These are phyloP conservation scores for Boleophthalmus pectinirostris DNA, from an alignment of 2,113 vertebrate species.

Conservation along the genomic window DNA sequence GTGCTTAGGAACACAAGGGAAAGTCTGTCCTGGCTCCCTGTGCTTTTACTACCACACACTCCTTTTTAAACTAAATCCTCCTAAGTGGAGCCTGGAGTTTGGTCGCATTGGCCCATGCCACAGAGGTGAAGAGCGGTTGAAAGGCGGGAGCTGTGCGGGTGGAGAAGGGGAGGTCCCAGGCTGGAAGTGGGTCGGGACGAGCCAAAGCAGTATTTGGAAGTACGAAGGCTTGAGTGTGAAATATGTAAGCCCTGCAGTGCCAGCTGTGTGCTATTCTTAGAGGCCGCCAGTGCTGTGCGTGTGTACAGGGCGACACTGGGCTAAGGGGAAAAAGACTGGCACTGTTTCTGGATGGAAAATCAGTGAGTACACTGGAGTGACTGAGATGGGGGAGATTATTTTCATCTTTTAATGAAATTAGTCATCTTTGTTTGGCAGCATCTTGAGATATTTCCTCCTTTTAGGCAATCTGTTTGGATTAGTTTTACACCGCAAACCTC, in stretches of 20 bases:
- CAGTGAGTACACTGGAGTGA: slow-evolving; percentile 28
- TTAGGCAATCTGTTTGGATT: slow-evolving; percentile 11
- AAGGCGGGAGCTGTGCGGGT: slow-evolving; percentile 28
- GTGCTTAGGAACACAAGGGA: too few relatives aligned
- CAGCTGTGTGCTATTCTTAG: slow-evolving; percentile 82
- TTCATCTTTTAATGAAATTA: slow-evolving; percentile 8
- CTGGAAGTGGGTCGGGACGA: slow-evolving; percentile 59
- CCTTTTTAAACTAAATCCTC: slow-evolving; percentile 3
- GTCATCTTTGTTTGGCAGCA: slow-evolving; percentile 4
- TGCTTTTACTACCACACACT: slow-evolving; percentile 38
- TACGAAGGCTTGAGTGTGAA: slow-evolving; percentile 72
- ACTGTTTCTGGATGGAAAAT: slow-evolving; percentile 12
- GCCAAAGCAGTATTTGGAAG: slow-evolving; percentile 68
- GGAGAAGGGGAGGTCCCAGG: slow-evolving; percentile 40
- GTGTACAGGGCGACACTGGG: slow-evolving; percentile 63
- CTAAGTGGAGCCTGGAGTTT: slow-evolving; percentile 44
- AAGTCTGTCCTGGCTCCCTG: slow-evolving; percentile 20
- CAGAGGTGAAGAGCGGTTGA: slow-evolving; percentile 67
- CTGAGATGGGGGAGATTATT: slow-evolving; percentile 6
- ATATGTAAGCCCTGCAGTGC: slow-evolving; percentile 75
- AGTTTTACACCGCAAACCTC: slow-evolving; percentile 3
- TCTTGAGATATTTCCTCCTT: background rate
- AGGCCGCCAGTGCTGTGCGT: slow-evolving; percentile 60
- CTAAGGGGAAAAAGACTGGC: slow-evolving; percentile 50
- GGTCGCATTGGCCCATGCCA: slow-evolving; percentile 44